phyloP scores from a whole-genome alignment of 2,888 invertebrate genomes.

The Chrysodeixis includens region DNA sequence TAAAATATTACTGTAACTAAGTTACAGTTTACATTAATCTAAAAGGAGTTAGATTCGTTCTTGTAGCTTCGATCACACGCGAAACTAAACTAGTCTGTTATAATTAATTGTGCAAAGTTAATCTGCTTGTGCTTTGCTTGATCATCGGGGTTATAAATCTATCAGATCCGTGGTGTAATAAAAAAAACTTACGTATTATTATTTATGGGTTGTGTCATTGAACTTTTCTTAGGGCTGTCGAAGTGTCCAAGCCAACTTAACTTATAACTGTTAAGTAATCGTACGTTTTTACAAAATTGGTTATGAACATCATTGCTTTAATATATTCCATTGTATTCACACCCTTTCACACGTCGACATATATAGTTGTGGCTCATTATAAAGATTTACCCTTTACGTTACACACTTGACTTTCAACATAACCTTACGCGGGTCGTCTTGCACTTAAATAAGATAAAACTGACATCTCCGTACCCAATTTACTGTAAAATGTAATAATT shows the following conservation, averaged over 20 bases:
- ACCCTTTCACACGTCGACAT: neutral
- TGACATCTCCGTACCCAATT: slow-evolving; percentile 36
- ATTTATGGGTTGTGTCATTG: too few species aligned
- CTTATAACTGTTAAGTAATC: neutral
- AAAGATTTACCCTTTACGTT: neutral
- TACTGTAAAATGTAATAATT: slow-evolving; percentile 44
- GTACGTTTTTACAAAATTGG: neutral
- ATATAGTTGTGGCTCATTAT: slow-evolving; percentile 4
- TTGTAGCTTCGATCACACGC: too few species aligned
- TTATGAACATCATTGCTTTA: neutral
- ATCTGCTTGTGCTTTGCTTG: too few species aligned
- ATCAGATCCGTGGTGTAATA: slow-evolving; percentile 33
- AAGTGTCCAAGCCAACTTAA: neutral
- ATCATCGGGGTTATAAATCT: slow-evolving; percentile 37
- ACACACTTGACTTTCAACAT: neutral
- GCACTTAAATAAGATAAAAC: neutral
- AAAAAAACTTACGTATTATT: too few species aligned
- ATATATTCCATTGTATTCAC: neutral
- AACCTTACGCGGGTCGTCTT: slow-evolving; percentile 1
- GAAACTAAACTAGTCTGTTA: too few species aligned
- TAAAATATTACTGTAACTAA: too few species aligned
- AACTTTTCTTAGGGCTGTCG: slow-evolving; percentile 42
- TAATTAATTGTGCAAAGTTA: too few species aligned
- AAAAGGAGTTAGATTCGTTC: too few species aligned
- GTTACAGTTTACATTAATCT: too few species aligned